Evolutionary conservation across 2,888 invertebrate species (phyloP).

Genomic region (Fragum fragum): DNA sequence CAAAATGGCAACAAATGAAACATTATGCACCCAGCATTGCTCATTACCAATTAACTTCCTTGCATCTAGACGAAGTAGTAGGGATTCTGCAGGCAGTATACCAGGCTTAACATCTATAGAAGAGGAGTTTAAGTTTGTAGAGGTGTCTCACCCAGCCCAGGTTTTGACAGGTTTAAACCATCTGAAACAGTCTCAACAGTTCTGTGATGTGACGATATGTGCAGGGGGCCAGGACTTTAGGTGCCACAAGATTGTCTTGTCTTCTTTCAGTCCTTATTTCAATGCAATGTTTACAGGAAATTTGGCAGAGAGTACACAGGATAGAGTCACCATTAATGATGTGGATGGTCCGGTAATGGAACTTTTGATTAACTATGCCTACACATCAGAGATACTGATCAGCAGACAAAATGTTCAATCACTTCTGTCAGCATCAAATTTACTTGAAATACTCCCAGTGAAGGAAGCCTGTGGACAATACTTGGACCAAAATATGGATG

Average conservation of each 20-base stretch:
- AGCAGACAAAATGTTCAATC: conserved; percentile 97
- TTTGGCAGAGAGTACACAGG: conserved; percentile 95
- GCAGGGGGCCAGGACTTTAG: conserved; percentile 94
- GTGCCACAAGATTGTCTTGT: conserved; percentile 95
- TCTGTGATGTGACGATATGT: conserved; percentile 91
- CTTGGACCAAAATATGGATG: conserved; percentile 96
- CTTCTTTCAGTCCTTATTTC: conserved; percentile 97
- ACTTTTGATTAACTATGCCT: conserved; percentile 95
- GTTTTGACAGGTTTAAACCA: conserved; percentile 90
- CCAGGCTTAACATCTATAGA: conserved; percentile 52
- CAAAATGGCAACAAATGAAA: conserved; percentile 23
- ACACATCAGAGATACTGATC: conserved; percentile 95
- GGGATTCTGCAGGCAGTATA: conserved; percentile 60
- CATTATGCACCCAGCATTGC: conserved; percentile 8
- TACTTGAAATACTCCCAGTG: conserved; percentile 92
- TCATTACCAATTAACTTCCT: conserved; percentile 10
- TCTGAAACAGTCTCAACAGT: conserved; percentile 95
- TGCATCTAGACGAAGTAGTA: conserved; percentile 42
- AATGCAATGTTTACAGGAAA: conserved; percentile 98
- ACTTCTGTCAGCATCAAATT: conserved; percentile 95
- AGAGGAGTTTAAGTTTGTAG: conserved; percentile 86
- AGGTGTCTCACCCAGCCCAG: conserved; percentile 85
- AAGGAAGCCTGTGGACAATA: conserved; percentile 94
- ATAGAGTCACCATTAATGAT: conserved; percentile 88
- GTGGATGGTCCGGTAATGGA: conserved; percentile 93